Evolutionary conservation across 53 echinoderm and acorn worm genomes (phyloP).

Genomic region (Astropecten irregularis): DNA sequence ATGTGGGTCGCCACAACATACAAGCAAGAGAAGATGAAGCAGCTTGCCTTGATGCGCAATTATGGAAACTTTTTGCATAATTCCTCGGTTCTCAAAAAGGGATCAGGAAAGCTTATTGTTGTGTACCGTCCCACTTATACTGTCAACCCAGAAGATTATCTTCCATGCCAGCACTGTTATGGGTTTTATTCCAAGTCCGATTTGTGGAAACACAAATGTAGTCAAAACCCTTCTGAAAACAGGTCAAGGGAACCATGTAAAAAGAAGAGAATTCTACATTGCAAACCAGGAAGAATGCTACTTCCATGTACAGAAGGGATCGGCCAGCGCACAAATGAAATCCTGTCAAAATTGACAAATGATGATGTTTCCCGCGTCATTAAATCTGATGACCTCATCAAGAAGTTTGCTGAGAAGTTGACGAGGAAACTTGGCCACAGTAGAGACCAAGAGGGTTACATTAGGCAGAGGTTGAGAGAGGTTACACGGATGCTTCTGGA

Average conservation of each 20-base stretch:
- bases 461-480: slow-evolving; percentile 52
- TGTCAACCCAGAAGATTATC: slow-evolving; percentile 27
- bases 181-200: slow-evolving; percentile 51
- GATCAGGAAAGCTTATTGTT: slow-evolving; percentile 32
- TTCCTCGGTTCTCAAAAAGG: slow-evolving; percentile 41
- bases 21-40: slow-evolving; percentile 5
- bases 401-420: slow-evolving; percentile 44
- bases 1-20: slow-evolving; percentile 45
- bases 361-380: slow-evolving; percentile 24
- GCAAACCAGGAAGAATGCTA: slow-evolving; percentile 24
- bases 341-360: slow-evolving; percentile 27
- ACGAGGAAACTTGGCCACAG: slow-evolving; percentile 50
- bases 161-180: slow-evolving; percentile 54
- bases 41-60: slow-evolving; percentile 43
- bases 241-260: neutral
- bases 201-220: slow-evolving; percentile 64
- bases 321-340: slow-evolving; percentile 27
- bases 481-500: slow-evolving; percentile 37
- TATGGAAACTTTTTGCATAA: slow-evolving; percentile 75
- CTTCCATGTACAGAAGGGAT: slow-evolving; percentile 37
- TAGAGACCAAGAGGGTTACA: slow-evolving; percentile 45
- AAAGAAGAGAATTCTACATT: slow-evolving; percentile 20
- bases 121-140: slow-evolving; percentile 39
- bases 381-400: slow-evolving; percentile 41
- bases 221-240: neutral